Base-by-base conservation (phyloP, 1,140 invertebrate genomes). In the Macrobrachium nipponense region DNA sequence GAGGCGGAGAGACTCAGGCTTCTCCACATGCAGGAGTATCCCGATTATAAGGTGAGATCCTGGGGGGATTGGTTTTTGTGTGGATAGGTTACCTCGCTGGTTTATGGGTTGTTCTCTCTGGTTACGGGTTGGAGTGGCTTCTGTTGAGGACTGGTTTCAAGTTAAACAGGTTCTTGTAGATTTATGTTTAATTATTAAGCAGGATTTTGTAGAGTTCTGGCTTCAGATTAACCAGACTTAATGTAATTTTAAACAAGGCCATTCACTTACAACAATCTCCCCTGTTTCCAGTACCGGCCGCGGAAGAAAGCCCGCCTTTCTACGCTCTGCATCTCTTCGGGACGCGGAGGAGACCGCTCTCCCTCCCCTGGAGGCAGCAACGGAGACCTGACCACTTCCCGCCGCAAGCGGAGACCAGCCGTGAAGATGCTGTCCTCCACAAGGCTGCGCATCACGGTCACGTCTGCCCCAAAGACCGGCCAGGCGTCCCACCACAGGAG, bases 1-100 rank as follows among this genome's bases (percentile, higher is more conserved):
- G 97, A 99, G 91, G 98, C 98, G 0, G 98, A 98, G 90, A 93
- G 96, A 78, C 93, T 99, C 0, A 92, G 98, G 59, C 93, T 97
- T 89, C 92, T 99, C 59, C 98, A 99, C 91, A 95, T 97, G 94
- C 94, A 96, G 91, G 97, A 99, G 91, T 99, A 98, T 91, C 98
- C 98, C 0, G 96, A 98, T 91, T 99, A 99, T 93, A 99, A 99
- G 91, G 85, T 81, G 5, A 64, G 84, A 11, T 1, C 4, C 2
- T 2, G 7, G 10, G 7, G 44, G 7, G 20, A 58, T 51, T 5
- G 75, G 58, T 18, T 14, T 17, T 27, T 15, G 43, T 58, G 2
- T 2, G 10, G 11, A 0, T n/a, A 0, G 18, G 10, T 17, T n/a
- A 4, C 0, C 11, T 66, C 2, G 64, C 8, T 15, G 44, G 75